A percentile compares a stretch with the other conserved stretches of the same genome.
Conservation (phyloP, 2,113 vertebrate genomes). For the Empidonax alnorum region DNA sequence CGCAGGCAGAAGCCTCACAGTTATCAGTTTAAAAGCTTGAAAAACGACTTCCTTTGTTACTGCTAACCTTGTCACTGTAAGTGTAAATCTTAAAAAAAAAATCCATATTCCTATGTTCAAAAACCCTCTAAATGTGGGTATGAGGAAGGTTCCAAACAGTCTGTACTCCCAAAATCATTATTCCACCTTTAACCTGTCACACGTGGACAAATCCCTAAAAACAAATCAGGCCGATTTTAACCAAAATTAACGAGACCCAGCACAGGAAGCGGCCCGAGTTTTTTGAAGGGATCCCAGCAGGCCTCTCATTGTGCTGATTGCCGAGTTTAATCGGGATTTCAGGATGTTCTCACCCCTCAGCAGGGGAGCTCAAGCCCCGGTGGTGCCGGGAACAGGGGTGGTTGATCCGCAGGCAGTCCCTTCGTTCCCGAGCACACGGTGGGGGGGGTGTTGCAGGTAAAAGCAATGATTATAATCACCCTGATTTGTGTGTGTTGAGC, state of each 20-base stretch:
- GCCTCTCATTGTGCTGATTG: not conserved
- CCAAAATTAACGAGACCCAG: not conserved
- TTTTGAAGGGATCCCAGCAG: not conserved
- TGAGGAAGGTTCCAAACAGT: not conserved
- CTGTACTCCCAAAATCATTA: not conserved
- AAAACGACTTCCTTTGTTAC: not conserved
- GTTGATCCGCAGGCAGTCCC: not conserved
- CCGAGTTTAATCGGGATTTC: not conserved
- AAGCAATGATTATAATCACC: not conserved
- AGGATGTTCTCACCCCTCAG: not conserved
- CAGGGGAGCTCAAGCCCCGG: not conserved
- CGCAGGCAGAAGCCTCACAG: not conserved
- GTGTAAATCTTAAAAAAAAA: not conserved
- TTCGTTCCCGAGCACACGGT: not conserved
- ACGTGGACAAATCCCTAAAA: accelerated
- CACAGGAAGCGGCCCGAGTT: accelerated
- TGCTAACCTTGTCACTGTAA: too few relatives aligned
- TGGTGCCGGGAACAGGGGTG: not conserved
- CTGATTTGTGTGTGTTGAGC: not conserved
- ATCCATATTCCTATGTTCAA: not conserved
- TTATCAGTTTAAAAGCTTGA: not conserved
- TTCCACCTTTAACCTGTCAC: not conserved
- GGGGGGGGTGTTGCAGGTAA: not conserved
- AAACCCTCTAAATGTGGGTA: accelerated
- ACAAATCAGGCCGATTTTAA: not conserved